These are phyloP conservation scores for Acronicta alni DNA, from an alignment of 2,888 invertebrate species.

Conservation along the genomic window DNA sequence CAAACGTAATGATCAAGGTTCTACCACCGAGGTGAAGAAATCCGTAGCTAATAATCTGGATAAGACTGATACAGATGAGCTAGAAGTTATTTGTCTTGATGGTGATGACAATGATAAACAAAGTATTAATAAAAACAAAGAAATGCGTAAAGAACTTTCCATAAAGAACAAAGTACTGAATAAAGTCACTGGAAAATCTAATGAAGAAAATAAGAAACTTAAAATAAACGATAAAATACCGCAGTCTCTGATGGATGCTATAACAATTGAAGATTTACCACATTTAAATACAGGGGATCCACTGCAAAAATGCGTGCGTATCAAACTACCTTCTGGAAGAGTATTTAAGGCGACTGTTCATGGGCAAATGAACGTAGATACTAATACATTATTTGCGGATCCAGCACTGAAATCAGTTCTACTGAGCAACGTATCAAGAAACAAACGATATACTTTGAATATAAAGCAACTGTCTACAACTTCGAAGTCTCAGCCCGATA, in stretches of 20 bases:
- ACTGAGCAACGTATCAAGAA: conserved; percentile 60
- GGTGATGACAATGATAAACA: conserved; percentile 46
- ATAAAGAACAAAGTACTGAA: background rate
- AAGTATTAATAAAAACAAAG: conserved; percentile 4
- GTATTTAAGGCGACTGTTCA: conserved; percentile 75
- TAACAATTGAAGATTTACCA: conserved; percentile 69
- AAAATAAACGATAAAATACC: conserved; percentile 31
- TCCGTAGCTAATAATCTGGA: background rate
- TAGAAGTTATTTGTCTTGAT: conserved; percentile 37
- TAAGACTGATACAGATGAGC: background rate
- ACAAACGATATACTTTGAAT: conserved; percentile 71
- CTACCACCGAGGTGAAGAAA: background rate
- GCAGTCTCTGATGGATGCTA: conserved; percentile 58
- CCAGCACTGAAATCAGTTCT: conserved; percentile 70
- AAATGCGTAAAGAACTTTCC: background rate
- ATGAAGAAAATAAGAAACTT: conserved; percentile 2
- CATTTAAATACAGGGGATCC: conserved; percentile 51
- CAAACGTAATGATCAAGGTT: too few species aligned
- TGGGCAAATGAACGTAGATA: conserved; percentile 67
- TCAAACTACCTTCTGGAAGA: conserved; percentile 75
- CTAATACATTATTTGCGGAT: conserved; percentile 71
- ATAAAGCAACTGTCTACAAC: conserved; percentile 67
- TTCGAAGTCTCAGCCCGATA: conserved; percentile 45
- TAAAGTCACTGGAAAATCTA: background rate
- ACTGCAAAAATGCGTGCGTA: conserved; percentile 66